Evolutionary conservation across 1,140 invertebrate species (phyloP).

Genomic region (Atopsyche davidsoni): DNA sequence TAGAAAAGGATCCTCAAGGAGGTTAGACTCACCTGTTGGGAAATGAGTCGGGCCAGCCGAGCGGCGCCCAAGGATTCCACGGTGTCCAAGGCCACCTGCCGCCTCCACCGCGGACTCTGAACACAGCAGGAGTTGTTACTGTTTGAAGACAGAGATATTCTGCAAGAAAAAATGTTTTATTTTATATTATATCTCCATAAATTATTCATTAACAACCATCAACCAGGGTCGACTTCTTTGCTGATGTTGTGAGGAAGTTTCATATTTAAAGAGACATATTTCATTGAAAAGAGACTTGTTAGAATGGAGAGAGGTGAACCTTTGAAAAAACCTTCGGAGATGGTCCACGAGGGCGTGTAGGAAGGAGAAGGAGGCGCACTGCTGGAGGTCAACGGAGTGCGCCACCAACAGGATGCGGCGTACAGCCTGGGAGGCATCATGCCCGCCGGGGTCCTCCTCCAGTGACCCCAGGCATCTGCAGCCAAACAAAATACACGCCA

Average conservation of each 20-base stretch:
- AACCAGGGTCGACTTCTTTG: too few relatives aligned
- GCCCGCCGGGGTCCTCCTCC: conserved; percentile 36
- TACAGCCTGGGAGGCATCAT: conserved; percentile 70
- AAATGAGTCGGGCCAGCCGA: conserved; percentile 70
- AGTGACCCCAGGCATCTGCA: conserved; percentile 42
- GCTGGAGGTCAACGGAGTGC: conserved; percentile 77
- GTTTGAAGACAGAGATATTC: conserved; percentile 14
- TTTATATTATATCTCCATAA: background rate
- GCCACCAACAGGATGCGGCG: conserved; percentile 78
- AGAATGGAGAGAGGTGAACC: too few relatives aligned
- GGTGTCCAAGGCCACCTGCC: conserved; percentile 65
- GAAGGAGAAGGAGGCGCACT: conserved; percentile 68
- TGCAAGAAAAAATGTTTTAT: conserved; percentile 9
- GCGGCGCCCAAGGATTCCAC: conserved; percentile 65
- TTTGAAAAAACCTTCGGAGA: conserved; percentile 63
- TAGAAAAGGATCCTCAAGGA: too few relatives aligned
- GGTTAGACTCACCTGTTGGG: conserved; percentile 62
- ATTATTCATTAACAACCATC: background rate
- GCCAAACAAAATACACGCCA: background rate
- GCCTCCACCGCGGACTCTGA: conserved; percentile 61
- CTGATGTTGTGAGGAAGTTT: background rate
- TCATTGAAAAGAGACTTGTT: conserved; percentile 14
- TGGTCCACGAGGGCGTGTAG: conserved; percentile 70
- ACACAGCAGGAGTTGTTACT: conserved; percentile 36
- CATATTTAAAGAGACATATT: background rate